Base-by-base conservation (phyloP, 1,140 invertebrate genomes). In the Drosophila ironensis region DNA sequence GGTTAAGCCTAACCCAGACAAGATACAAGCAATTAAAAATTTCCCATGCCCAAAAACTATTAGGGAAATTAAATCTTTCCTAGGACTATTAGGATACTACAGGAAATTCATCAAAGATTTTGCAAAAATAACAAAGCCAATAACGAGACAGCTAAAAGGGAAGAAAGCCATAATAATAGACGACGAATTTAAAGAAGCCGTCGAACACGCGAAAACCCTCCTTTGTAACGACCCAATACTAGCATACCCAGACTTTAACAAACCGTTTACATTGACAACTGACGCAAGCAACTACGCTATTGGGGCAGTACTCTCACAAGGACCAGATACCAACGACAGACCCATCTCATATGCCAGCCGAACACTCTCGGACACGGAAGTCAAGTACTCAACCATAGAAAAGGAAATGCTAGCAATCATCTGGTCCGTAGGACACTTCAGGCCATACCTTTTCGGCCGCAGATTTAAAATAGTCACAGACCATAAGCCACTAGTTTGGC, bases 331-430 rank as follows among this genome's bases (percentile, higher is more conserved):
- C 3, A 45, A 28, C 11, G 50, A 63, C 8, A 53, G 14, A 7
- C 50, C 59, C 16, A 20, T 52, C 5, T n/a, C n/a, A n/a, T n/a
- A n/a, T n/a, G 41, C 24, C 9, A 40, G 41, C 22, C 27, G 41
- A 24, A 48, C 45, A 7, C n/a, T 52, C 6, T 52, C 41, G 1
- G 48, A 61, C 17, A 40, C 42, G 5, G 59, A 63, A 47, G 11
- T 12, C 1, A n/a, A 14, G 4, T 63, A 54, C 12, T 40, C 41
- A 2, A 63, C 59, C 1, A 54, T 38, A 25, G 50, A 63, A 33
- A 63, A 47, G 19, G 50, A 53, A 56, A 25, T 25, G 24, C 24
- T 25, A 5, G 24, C 24, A 5, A 25, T 25, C 24, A 8, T 25
- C 6, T 25, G 24, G 24, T 5, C 5, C 24, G 24, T 25, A 5